Base-by-base conservation (phyloP, 2,797 vertebrate species). In the Setipinna tenuifilis region DNA sequence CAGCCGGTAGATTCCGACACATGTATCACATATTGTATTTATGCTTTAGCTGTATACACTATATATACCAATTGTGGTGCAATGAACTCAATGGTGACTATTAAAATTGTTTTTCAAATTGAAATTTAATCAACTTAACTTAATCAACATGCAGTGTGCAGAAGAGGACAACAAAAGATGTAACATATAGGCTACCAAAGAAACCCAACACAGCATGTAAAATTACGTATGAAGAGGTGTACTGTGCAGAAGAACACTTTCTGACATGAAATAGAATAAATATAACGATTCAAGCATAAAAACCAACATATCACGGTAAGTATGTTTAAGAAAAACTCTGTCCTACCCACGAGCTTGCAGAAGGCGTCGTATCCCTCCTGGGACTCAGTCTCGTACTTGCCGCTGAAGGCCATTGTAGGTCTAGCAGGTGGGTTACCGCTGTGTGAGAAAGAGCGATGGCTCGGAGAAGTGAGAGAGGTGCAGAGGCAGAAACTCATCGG, bases 331-430 rank as follows among this genome's bases (percentile, higher is more conserved):
- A 54, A 54, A 75, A 75, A 35, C 14, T 21, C 19, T 35, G 25
- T 58, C 97, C 97, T 91, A 99, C 98, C 96, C 2, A 99, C 88
- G 31, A 94, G 85, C 88, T 95, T 97, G 96, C 97, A 97, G 93
- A 99, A 99, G 0, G 90, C 95, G 0, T 97, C 97, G 0, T 98
- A 99, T 89, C 98, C 98, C 92, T 97, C 97, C 82, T 99, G 97
- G 0, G 88, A 91, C 92, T 98, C 97, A 0, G 94, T 94, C 94
- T 99, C 96, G 17, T 96, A 99, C 95, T 93, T 98, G 94, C 98
- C 98, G 3, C 89, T 0, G 54, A 98, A 99, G 91, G 96, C 94
- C 98, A 99, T 99, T 82, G 80, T 92, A 90, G 84, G 41, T 21
- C 19, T 58, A 62, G 86, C 75, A 86, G 83, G 65, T 54, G 71